Evolutionary conservation across 2,888 invertebrate species (phyloP).

Genomic region (Heliconius sara): DNA sequence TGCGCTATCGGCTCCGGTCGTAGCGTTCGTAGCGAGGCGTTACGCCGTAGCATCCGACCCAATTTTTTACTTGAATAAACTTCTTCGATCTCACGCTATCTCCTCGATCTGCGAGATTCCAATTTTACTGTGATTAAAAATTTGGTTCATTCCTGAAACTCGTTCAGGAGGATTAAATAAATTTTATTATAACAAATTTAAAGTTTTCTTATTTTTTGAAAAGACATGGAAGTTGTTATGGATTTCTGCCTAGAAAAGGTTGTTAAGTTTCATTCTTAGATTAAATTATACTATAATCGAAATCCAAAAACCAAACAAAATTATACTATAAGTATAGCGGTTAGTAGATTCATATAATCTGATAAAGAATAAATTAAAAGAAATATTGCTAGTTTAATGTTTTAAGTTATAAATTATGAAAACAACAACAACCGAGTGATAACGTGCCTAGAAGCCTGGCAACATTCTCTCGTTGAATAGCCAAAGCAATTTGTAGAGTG

Average conservation of each 20-base stretch:
- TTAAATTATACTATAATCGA: too few relatives aligned
- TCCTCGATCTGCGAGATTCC: conserved; percentile 34
- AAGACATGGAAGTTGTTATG: background rate
- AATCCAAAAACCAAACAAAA: background rate
- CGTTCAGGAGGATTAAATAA: conserved; percentile 5
- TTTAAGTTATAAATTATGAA: conserved; percentile 4
- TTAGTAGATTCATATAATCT: too few relatives aligned
- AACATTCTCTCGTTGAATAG: conserved; percentile 13
- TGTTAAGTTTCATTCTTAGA: background rate
- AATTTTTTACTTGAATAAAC: conserved; percentile 43
- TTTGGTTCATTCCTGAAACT: conserved; percentile 17
- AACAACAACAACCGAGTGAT: background rate
- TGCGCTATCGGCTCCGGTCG: conserved; percentile 15
- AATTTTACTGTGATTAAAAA: conserved; percentile 37
- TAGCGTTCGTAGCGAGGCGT: conserved; percentile 41
- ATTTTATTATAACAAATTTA: background rate
- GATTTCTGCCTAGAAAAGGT: background rate
- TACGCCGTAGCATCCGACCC: conserved; percentile 45
- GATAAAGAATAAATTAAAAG: background rate
- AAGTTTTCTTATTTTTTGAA: background rate
- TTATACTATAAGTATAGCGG: background rate
- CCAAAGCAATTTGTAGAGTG: conserved; percentile 15
- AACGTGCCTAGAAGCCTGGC: conserved; percentile 20
- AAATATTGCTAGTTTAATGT: background rate
- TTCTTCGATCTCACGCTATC: conserved; percentile 37